Percentiles rank a stretch among this genome's conserved stretches.
These are phyloP conservation scores for Candoia aspera DNA, from an alignment of 2,113 vertebrate species.

Conservation along the genomic window DNA sequence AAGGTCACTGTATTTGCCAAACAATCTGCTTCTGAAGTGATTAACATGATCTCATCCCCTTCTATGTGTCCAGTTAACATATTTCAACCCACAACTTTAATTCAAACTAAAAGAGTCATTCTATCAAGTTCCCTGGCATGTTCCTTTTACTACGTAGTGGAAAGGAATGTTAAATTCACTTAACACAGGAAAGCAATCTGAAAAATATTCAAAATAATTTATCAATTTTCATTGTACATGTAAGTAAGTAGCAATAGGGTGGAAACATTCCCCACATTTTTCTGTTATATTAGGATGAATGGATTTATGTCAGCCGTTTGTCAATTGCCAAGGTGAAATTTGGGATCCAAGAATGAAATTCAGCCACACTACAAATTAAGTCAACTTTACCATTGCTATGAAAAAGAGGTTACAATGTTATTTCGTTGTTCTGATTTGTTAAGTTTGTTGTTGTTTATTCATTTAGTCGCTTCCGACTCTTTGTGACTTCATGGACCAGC, in stretches of 20 bases:
- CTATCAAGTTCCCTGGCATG: too few relatives aligned
- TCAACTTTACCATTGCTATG: neutral
- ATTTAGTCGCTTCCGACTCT: too few relatives aligned
- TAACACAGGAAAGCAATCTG: neutral
- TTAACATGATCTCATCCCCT: neutral
- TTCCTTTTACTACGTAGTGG: too few relatives aligned
- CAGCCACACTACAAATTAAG: neutral
- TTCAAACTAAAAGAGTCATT: too few relatives aligned
- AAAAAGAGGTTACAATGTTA: neutral
- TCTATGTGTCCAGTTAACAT: neutral
- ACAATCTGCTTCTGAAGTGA: neutral
- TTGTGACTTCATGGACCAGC: too few relatives aligned
- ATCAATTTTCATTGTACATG: neutral
- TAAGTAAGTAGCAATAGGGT: neutral
- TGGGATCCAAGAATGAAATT: neutral
- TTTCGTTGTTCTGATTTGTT: neutral
- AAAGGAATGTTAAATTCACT: neutral
- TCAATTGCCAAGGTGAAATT: neutral
- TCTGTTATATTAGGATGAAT: neutral
- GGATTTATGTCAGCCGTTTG: neutral
- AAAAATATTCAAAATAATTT: neutral
- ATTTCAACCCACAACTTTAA: neutral
- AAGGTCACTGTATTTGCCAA: neutral
- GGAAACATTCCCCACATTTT: neutral
- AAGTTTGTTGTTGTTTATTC: too few relatives aligned